Percentiles rank a stretch among this genome's conserved stretches.
phyloP scores from a whole-genome alignment of 1,140 invertebrate species.

The Neelides sp. region DNA sequence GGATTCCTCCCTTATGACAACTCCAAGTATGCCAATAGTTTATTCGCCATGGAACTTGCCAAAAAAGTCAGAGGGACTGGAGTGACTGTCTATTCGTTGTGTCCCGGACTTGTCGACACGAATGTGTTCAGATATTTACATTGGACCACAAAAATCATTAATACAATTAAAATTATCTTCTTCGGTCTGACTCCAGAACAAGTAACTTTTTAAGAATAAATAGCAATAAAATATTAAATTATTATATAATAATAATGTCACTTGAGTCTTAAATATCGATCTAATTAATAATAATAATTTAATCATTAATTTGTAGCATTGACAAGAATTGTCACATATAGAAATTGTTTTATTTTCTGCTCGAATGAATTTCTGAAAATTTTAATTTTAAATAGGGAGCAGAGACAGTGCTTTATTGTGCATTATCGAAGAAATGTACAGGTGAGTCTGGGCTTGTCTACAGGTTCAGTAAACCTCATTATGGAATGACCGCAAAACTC shows the following conservation, averaged over 20 bases:
- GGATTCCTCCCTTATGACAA: constrained; percentile 37
- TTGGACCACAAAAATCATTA: constrained; percentile 28
- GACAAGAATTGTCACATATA: neutral
- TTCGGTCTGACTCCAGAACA: constrained; percentile 7
- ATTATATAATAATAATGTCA: neutral
- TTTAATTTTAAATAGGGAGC: constrained; percentile 32
- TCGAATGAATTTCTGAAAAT: neutral
- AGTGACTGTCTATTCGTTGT: constrained; percentile 39
- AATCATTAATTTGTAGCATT: neutral
- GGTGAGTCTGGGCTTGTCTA: constrained; percentile 33
- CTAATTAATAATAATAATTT: neutral
- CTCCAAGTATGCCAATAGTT: constrained; percentile 36
- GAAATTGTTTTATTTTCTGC: neutral
- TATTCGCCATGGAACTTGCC: constrained; percentile 35
- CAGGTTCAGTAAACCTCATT: constrained; percentile 34
- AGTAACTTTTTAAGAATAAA: neutral
- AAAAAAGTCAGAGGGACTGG: constrained; percentile 33
- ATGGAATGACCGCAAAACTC: constrained; percentile 32
- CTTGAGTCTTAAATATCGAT: neutral
- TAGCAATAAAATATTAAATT: neutral
- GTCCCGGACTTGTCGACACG: constrained; percentile 43
- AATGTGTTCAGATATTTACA: constrained; percentile 37
- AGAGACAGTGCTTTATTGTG: constrained; percentile 36
- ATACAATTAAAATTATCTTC: neutral
- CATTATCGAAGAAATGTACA: constrained; percentile 33